Evolutionary conservation across 2,113 vertebrate species (phyloP), one percentile per base, ranked within the genome.

Genomic region (Catharus bicknelli): DNA sequence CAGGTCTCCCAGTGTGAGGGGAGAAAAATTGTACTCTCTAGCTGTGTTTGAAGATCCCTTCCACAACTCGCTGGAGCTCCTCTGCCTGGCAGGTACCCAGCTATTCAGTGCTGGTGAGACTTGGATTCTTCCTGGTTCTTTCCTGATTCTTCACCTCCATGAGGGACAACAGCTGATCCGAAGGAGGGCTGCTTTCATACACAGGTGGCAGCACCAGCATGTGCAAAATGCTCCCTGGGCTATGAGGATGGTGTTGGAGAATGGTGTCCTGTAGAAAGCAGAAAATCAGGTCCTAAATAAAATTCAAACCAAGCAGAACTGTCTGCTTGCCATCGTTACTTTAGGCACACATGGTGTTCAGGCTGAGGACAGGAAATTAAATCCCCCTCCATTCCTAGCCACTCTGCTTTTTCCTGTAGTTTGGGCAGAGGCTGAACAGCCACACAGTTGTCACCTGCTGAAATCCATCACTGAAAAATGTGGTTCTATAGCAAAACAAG

Each of bases 311-410:
- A 21, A 47, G 25, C 40, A 76, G 29, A 63, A 29, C 11, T 13
- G 12, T 7, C 29, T 47, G 38, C 15, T 2, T 47, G 34, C 22
- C 16, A 2, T 7, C 0, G 0, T 27, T 26, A 9, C 32, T 22
- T 22, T 9, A 48, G 61, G 38, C n/a, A 26, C 27, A 0, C 0
- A 13, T 27, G 16, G 32, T 42, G 42, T 48, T 32, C 13, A 29
- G 61, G 26, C 25, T 75, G 42, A 54, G 25, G 59, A 51, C 42
- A 55, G 66, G 15, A 70, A 58, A 81, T 25, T 1, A 38, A 54
- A 15, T 42, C 22, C 16, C 16, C 3, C 13, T 70, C 62, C 18
- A 57, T 68, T 78, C 38, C 26, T 68, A 68, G 48, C 19, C 1
- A 2, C 34, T 63, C 32, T 32, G 38, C 32, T 16, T 77, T 51